Conservation (phyloP, 2,888 invertebrate genomes). For the Neoitamus cyanurus region DNA sequence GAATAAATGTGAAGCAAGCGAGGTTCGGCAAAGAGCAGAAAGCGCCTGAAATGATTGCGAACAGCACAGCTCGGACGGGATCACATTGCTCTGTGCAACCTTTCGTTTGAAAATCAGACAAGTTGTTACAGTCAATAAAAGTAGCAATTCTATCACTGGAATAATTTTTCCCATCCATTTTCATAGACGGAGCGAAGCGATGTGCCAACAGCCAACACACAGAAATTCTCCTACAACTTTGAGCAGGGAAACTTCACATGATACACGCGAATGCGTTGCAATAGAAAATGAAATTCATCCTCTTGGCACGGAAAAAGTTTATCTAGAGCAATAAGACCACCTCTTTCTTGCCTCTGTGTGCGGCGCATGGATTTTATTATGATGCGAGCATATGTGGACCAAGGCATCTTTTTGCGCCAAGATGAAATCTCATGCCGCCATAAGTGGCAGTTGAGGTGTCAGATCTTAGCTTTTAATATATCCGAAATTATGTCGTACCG, state of each 20-base stretch:
- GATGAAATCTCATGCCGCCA: slow-evolving; percentile 39
- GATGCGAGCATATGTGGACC: slow-evolving; percentile 17
- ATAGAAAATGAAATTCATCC: slow-evolving; percentile 40
- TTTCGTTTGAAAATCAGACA: slow-evolving; percentile 35
- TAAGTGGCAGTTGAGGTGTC: slow-evolving; percentile 42
- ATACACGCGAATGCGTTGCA: slow-evolving; percentile 40
- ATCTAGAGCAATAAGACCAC: slow-evolving; percentile 35
- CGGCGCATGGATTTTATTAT: not conserved
- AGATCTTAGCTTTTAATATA: slow-evolving; percentile 42
- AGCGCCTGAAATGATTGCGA: slow-evolving; percentile 15
- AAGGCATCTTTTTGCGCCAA: not conserved
- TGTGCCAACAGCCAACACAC: not conserved
- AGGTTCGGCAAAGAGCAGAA: not conserved
- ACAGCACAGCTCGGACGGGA: not conserved
- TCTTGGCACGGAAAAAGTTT: slow-evolving; percentile 29
- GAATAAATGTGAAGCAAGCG: not conserved
- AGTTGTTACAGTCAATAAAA: slow-evolving; percentile 10
- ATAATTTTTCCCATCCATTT: slow-evolving; percentile 33
- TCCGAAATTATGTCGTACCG: slow-evolving; percentile 41
- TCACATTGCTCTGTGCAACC: slow-evolving; percentile 12
- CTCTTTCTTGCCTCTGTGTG: slow-evolving; percentile 4
- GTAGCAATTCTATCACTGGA: slow-evolving; percentile 30
- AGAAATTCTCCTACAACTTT: not conserved
- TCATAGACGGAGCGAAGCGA: not conserved
- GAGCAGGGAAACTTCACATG: not conserved